Evolutionary conservation across 2,888 invertebrate species (phyloP), one percentile per base, ranked within the genome.

Genomic region (Lycia hirtaria): DNA sequence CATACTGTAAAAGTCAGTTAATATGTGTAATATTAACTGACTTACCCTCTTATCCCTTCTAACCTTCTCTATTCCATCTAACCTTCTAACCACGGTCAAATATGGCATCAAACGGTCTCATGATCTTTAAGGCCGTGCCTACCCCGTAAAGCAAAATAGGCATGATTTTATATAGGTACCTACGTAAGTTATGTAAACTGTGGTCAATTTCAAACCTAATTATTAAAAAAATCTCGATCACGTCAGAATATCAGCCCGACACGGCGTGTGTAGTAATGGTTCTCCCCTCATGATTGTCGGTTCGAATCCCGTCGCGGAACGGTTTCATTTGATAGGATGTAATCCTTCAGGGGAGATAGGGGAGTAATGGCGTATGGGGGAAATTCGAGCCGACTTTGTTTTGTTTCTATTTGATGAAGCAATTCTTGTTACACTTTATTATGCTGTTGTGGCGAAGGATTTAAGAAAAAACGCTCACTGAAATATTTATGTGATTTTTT

Each of bases 241-340:
- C 17, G 2, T 12, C 38, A 38, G 38, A 38, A 38, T 38, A 10
- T n/a, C n/a, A 12, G 2, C 10, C 24, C n/a, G n/a, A n/a, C n/a
- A 14, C 14, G n/a, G 7, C 14, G 40, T 26, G 10, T 15, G 4
- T 9, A 15, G 33, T 35, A 24, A 47, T 19, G 7, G 44, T 4
- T 17, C 24, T 38, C 52, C 55, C 54, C 48, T 53, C 24, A 32
- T 37, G 57, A 60, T 64, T 56, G 59, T 48, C 43, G 65, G 67
- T 68, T 66, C 67, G 56, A 68, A 51, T 71, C 72, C 64, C 73
- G 64, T 67, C 64, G 69, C 67, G 76, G 68, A 69, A 78, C 75
- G 71, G 78, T 80, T 77, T 74, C 75, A 78, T 80, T 78, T 72
- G 68, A 69, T 69, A 62, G 59, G 56, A 62, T 60, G 72, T 71